Evolutionary conservation across 2,113 vertebrate genomes (phyloP).

Genomic region (Antechinus flavipes): DNA sequence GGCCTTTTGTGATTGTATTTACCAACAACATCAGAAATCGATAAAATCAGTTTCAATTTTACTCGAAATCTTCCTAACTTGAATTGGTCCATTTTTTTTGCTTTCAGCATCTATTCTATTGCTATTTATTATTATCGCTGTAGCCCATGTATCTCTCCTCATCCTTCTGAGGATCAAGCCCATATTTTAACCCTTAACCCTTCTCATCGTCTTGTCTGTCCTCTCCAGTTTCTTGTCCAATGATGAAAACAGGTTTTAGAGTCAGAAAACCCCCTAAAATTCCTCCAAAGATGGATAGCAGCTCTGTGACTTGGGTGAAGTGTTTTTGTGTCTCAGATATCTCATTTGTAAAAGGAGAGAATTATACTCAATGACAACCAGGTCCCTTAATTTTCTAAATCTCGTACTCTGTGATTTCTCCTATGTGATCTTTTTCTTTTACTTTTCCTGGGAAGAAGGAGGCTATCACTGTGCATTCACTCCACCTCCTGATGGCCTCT

Average conservation of each 20-base stretch:
- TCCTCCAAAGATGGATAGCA: neutral
- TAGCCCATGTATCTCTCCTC: neutral
- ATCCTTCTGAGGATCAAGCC: neutral
- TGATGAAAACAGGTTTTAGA: neutral
- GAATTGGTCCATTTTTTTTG: neutral
- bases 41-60: neutral
- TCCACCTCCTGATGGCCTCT: neutral
- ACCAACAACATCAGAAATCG: neutral
- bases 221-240: neutral
- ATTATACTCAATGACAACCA: neutral
- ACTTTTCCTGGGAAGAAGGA: neutral
- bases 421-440: neutral
- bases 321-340: neutral
- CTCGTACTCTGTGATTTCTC: neutral
- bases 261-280: neutral
- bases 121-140: neutral
- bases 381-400: neutral
- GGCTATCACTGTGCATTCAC: neutral
- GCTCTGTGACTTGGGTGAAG: neutral
- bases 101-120: neutral
- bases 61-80: neutral
- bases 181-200: neutral
- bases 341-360: neutral
- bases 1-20: neutral
- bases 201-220: neutral